Conservation (phyloP, 2,113 vertebrate genomes). For the Nanorana parkeri region DNA sequence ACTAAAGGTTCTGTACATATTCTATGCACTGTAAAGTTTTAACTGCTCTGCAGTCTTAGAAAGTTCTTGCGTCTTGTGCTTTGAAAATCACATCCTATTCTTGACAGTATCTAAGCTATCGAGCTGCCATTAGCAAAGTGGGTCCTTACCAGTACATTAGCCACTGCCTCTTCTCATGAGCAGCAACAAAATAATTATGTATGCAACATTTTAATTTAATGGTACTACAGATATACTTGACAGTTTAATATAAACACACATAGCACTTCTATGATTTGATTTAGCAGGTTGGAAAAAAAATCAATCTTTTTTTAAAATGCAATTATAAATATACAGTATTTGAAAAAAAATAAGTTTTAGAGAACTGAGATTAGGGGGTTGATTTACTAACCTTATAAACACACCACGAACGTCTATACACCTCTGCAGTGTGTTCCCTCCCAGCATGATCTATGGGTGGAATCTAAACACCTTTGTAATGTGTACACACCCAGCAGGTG, state of each 20-base stretch:
- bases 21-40: neutral
- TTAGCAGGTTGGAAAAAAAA: too few species aligned
- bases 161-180: neutral
- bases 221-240: slow-evolving; percentile 9
- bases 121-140: slow-evolving; percentile 20
- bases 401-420: too few species aligned
- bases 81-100: slow-evolving; percentile 11
- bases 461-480: too few species aligned
- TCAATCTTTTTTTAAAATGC: too few species aligned
- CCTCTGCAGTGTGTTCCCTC: too few species aligned
- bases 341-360: too few species aligned
- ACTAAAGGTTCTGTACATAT: slow-evolving; percentile 22
- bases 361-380: too few species aligned
- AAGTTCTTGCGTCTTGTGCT: slow-evolving; percentile 8
- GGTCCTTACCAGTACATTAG: slow-evolving; percentile 24
- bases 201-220: slow-evolving; percentile 33
- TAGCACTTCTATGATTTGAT: neutral
- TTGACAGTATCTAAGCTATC: slow-evolving; percentile 1
- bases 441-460: too few species aligned
- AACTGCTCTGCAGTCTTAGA: slow-evolving; percentile 1
- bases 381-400: too few species aligned
- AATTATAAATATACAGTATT: too few species aligned
- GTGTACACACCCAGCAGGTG: too few species aligned
- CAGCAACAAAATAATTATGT: slow-evolving; percentile 13
- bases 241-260: slow-evolving; percentile 10